Evolutionary conservation across 2,113 vertebrate genomes (phyloP), one percentile per base, ranked within the genome.

Genomic region (Taurulus bubalis): DNA sequence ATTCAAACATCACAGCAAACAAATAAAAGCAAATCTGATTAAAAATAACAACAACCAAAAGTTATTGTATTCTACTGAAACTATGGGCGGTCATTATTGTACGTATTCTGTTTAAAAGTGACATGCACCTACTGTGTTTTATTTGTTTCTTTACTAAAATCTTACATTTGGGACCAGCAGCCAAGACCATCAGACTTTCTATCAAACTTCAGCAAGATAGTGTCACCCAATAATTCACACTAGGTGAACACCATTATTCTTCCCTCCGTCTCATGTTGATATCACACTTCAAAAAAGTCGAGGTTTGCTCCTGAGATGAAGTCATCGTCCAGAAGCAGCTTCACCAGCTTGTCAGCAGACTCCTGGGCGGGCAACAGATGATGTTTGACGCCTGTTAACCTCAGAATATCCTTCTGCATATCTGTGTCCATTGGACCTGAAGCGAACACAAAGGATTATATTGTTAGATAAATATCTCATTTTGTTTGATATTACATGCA

Each of bases 351-450:
- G 49, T 59, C 73, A 30, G 64, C 86, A 55, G 86, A 71, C 42
- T 79, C 70, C 20, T 71, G 55, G 30, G 83, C 88, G 3, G 71
- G 79, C 3, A 82, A 2, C 8, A 84, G 55, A 42, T 63, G 5
- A 65, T 63, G 0, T 26, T 20, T 16, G 71, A 69, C 1, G 1
- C 83, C 83, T 8, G 83, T 86, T 15, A 66, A 18, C n/a, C 58
- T 85, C 26, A 1, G 58, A 64, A 88, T 84, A 1, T 82, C 45
- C 60, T 64, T 15, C 75, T 86, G 88, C 83, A 90, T 84, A 1
- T 87, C 77, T 59, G 85, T 88, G 51, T 90, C 80, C 80, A 86
- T 47, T 1, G 77, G 71, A n/a, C 85, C 85, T 90, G 36, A 38
- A 22, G 53, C 26, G 59, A n/a, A 64, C n/a, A 14, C 79, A 16